These are phyloP conservation scores for Brachymystax lenok DNA, from an alignment of 2,797 vertebrate genomes.

Conservation along the genomic window DNA sequence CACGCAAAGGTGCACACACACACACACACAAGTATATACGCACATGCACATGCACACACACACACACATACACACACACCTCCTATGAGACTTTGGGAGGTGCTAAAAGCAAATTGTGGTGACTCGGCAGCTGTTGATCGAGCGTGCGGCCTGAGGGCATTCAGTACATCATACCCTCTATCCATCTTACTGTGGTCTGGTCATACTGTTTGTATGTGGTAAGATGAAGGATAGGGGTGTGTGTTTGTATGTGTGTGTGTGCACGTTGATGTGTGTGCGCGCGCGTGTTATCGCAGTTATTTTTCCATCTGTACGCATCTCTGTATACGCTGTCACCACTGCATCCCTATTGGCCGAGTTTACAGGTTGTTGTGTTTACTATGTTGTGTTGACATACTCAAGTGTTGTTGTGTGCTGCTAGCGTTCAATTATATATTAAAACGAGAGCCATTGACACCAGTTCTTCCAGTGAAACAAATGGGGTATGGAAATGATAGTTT, in stretches of 20 bases:
- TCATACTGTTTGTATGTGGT: not conserved
- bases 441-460: not conserved
- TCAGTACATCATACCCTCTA: not conserved
- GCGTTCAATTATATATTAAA: not conserved
- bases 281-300: not conserved
- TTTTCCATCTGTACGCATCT: not conserved
- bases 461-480: not conserved
- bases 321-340: not conserved
- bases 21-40: not conserved
- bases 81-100: not conserved
- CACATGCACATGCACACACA: not conserved
- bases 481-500: not conserved
- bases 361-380: not conserved
- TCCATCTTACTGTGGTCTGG: not conserved
- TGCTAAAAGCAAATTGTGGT: conserved; percentile 6
- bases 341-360: not conserved
- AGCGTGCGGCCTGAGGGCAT: not conserved
- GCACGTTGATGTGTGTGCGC: not conserved
- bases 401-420: not conserved
- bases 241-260: not conserved
- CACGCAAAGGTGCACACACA: not conserved
- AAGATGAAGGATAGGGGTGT: not conserved
- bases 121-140: not conserved
- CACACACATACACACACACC: not conserved
- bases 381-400: not conserved